Evolutionary conservation across 2,888 invertebrate genomes (phyloP).

Genomic region (Hydrotaea cyrtoneurina): DNA sequence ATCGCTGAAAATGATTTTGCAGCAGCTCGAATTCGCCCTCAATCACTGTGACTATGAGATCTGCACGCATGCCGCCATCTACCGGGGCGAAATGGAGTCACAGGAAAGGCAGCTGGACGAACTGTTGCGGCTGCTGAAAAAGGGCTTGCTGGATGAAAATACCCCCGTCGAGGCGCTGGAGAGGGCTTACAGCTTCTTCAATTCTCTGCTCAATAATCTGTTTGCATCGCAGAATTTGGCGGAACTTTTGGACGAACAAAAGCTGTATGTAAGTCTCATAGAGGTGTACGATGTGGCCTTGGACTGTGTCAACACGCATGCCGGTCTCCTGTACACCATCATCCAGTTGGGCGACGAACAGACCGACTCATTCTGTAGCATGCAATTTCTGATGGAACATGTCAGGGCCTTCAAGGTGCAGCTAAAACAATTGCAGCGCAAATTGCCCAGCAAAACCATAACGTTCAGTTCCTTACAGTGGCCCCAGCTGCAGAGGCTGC

Average conservation of each 20-base stretch:
- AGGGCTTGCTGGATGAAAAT: slow-evolving; percentile 97
- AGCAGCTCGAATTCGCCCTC: slow-evolving; percentile 87
- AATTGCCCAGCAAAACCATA: slow-evolving; percentile 83
- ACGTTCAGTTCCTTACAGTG: slow-evolving; percentile 77
- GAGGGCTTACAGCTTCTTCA: slow-evolving; percentile 91
- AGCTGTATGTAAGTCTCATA: slow-evolving; percentile 82
- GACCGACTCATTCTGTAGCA: slow-evolving; percentile 86
- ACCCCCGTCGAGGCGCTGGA: slow-evolving; percentile 92
- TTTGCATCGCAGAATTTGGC: slow-evolving; percentile 86
- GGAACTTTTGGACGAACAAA: slow-evolving; percentile 85
- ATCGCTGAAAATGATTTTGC: slow-evolving; percentile 87
- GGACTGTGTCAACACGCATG: slow-evolving; percentile 87
- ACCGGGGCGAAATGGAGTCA: slow-evolving; percentile 92
- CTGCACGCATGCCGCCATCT: slow-evolving; percentile 91
- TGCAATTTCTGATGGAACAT: slow-evolving; percentile 88
- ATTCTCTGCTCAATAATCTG: slow-evolving; percentile 89
- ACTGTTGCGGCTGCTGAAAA: slow-evolving; percentile 92
- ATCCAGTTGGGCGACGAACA: slow-evolving; percentile 83
- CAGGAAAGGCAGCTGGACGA: slow-evolving; percentile 96
- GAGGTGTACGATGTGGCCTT: slow-evolving; percentile 85
- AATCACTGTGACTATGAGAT: slow-evolving; percentile 90
- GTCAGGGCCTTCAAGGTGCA: slow-evolving; percentile 89
- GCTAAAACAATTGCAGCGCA: slow-evolving; percentile 88
- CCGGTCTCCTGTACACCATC: slow-evolving; percentile 83
- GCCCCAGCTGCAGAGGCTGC: slow-evolving; percentile 81